Evolutionary conservation across 2,113 vertebrate species (phyloP), one percentile per base, ranked within the genome.

Genomic region (Cariama cristata): DNA sequence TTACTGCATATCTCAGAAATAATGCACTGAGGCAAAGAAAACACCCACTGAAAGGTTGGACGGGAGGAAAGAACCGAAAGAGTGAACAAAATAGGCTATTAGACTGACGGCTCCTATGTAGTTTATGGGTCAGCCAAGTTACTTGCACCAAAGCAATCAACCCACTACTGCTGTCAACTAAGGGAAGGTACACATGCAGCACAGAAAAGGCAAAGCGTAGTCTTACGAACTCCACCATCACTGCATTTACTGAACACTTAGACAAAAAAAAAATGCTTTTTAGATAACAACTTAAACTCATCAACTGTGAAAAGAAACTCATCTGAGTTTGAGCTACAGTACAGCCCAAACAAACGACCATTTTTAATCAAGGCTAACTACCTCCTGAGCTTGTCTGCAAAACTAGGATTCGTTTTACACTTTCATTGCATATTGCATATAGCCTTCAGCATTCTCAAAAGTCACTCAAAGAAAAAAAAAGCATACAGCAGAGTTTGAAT

Each of bases 151-250:
- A 49, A 38, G 20, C 50, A 63, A n/a, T 27, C 72, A 42, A 15
- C 30, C 40, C 58, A 52, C 4, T 0, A 9, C 60, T 5, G 3
- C 81, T 52, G 59, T 6, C 1, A 2, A 11, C 33, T 3, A 12
- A 53, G 66, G 42, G 77, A 24, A 67, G 47, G 33, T 0, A 38
- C 33, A 47, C 1, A 3, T 22, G 15, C 67, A 27, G 50, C 84
- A 75, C 24, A 42, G 79, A 33, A 38, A 63, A 63, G 24, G 44
- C 60, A 15, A 42, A 72, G 44, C 3, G 4, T 8, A 33, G 27
- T 8, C 32, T 55, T 38, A 15, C 2, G n/a, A 95, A 88, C 40
- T 35, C 73, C 66, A 45, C 35, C 52, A n/a, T 9, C 32, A 11
- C 33, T 44, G 50, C 68, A 22, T 19, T 45, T 62, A 45, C 6